Base-by-base conservation (phyloP, 1,140 invertebrate genomes). In the Drosophila aff. region DNA sequence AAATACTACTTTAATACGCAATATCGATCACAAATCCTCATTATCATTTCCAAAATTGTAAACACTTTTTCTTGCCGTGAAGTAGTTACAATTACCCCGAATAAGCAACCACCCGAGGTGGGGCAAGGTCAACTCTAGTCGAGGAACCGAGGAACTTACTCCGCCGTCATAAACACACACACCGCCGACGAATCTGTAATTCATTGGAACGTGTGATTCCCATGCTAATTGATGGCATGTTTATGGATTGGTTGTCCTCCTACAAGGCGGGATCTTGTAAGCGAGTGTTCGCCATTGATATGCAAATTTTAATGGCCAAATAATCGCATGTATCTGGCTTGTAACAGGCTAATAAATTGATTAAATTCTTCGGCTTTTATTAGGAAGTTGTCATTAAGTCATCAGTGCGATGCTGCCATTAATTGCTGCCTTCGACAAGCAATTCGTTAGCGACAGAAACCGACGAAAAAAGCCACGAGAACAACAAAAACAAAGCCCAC, bases 301-400 rank as follows among this genome's bases (percentile, higher is more conserved):
- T 87, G 84, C 75, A 76, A 87, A 87, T 87, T 69, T 75, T 78
- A 80, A 89, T 87, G 78, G 85, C 69, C 84, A 81, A 87, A 89
- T 84, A 84, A 90, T 84, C 73, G 74, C 76, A 72, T 79, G 64
- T 80, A 84, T 81, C 77, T 66, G 49, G 21, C 73, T 47, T 63
- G 81, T 76, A 63, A 83, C 68, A 72, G 69, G 59, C 76, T 75
- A 84, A 87, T 87, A 89, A 83, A 87, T 86, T 87, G 78, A 86
- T 83, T 89, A 74, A 71, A 68, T 83, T 89, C 81, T 82, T 79
- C 33, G 61, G 76, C 71, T 74, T 83, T 83, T 78, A 83, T 89
- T 89, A 89, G 80, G 83, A 87, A 87, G 83, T 87, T 87, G 84
- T 89, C 83, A 87, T 87, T 87, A 87, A 87, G 83, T 81, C 83